Conservation (phyloP, 2,113 vertebrate species). For the Prionailurus viverrinus region DNA sequence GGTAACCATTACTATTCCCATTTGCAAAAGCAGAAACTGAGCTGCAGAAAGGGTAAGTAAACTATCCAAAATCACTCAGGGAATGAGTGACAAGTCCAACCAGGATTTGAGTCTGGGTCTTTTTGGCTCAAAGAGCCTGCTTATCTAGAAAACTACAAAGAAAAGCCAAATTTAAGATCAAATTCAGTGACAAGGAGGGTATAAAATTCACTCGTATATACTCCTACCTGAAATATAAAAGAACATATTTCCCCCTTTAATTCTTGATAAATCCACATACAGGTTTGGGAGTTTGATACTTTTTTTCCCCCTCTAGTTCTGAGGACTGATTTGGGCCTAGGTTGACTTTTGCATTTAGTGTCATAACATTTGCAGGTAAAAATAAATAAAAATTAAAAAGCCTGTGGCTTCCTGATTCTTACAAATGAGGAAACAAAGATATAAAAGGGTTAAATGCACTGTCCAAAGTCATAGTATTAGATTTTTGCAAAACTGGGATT, state of each 20-base stretch:
- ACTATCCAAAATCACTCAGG: not conserved
- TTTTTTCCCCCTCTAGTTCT: not conserved
- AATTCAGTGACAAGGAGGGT: not conserved
- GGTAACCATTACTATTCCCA: not conserved
- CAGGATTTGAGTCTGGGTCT: not conserved
- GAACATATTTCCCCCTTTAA: not conserved
- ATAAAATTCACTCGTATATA: not conserved
- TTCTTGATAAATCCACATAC: not conserved
- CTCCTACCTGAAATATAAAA: not conserved
- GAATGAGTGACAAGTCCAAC: not conserved
- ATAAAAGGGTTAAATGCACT: not conserved
- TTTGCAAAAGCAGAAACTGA: not conserved
- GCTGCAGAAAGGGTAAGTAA: not conserved
- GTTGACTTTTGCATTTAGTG: not conserved
- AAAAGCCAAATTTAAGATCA: slow-evolving; percentile 42
- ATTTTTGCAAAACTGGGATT: not conserved
- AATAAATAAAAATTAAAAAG: not conserved
- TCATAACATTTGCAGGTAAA: not conserved
- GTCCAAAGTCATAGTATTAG: not conserved
- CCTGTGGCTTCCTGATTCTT: not conserved
- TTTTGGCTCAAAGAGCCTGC: not conserved
- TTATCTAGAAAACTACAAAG: not conserved
- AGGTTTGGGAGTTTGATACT: not conserved
- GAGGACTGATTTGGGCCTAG: not conserved
- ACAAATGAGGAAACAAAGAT: not conserved